Conservation (phyloP, 2,888 invertebrate genomes). For the Amphipyra tragopoginis region DNA sequence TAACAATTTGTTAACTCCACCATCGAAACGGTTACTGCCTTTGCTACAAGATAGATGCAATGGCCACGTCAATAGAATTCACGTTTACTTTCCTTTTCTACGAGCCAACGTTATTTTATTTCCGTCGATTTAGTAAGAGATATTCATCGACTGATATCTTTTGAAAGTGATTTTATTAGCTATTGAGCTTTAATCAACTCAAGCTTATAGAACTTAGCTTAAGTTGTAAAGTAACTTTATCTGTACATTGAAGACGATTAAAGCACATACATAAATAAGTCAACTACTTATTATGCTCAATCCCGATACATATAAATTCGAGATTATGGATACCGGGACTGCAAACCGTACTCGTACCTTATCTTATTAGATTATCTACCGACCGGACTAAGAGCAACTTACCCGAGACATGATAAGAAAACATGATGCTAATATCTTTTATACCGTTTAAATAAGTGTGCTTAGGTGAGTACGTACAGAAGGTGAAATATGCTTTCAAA, state of each 20-base stretch:
- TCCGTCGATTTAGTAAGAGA: conserved; percentile 20
- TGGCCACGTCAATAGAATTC: conserved; percentile 53
- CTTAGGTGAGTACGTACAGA: conserved; percentile 3
- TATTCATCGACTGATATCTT: conserved; percentile 7
- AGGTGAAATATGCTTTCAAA: conserved; percentile 40
- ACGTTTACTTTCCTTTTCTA: conserved; percentile 42
- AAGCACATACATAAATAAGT: background rate
- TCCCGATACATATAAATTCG: too few species aligned
- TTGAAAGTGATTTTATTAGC: conserved; percentile 7
- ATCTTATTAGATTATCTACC: too few species aligned
- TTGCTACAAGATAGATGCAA: conserved; percentile 59
- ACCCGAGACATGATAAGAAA: too few species aligned
- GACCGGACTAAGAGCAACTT: too few species aligned
- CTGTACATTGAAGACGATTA: background rate
- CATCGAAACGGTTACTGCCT: conserved; percentile 53
- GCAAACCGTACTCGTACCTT: too few species aligned
- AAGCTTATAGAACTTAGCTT: too few species aligned
- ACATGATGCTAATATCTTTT: too few species aligned
- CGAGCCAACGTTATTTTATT: conserved; percentile 34
- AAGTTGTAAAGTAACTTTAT: background rate
- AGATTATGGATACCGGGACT: too few species aligned
- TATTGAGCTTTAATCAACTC: background rate
- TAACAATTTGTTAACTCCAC: conserved; percentile 73
- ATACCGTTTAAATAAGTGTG: background rate
- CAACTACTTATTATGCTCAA: too few species aligned